Evolutionary conservation across 2,797 vertebrate genomes (phyloP).

Genomic region (Cirrhinus molitorella): DNA sequence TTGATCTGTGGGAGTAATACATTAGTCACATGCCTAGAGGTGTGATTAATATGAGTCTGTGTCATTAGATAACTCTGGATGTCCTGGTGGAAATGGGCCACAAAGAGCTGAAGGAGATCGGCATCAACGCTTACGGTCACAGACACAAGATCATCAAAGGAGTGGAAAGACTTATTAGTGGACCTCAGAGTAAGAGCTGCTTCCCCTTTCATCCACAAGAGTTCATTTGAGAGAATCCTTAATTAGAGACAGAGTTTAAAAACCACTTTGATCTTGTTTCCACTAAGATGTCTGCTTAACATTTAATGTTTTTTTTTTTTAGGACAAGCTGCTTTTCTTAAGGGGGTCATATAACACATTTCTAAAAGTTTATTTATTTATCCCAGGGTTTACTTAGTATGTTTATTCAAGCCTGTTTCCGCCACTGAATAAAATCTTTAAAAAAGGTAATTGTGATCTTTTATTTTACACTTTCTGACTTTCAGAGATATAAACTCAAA

Average conservation of each 20-base stretch:
- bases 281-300: background rate
- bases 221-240: background rate
- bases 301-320: background rate
- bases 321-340: background rate
- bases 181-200: constrained; percentile 87
- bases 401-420: background rate
- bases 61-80: constrained; percentile 89
- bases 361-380: background rate
- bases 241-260: background rate
- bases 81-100: constrained; percentile 97
- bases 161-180: constrained; percentile 93
- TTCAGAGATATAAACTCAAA: no score
- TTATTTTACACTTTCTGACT: background rate
- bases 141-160: constrained; percentile 97
- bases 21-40: background rate
- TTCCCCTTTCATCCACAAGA: constrained; percentile 5
- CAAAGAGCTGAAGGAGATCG: constrained; percentile 97
- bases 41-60: background rate
- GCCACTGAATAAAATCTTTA: background rate
- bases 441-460: background rate
- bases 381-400: background rate
- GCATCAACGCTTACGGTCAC: constrained; percentile 95
- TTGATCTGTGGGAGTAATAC: background rate
- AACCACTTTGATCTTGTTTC: constrained; percentile 12
- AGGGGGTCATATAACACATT: background rate